phyloP scores from a whole-genome alignment of 2,797 vertebrate genomes.

The Bovichtus diacanthus region DNA sequence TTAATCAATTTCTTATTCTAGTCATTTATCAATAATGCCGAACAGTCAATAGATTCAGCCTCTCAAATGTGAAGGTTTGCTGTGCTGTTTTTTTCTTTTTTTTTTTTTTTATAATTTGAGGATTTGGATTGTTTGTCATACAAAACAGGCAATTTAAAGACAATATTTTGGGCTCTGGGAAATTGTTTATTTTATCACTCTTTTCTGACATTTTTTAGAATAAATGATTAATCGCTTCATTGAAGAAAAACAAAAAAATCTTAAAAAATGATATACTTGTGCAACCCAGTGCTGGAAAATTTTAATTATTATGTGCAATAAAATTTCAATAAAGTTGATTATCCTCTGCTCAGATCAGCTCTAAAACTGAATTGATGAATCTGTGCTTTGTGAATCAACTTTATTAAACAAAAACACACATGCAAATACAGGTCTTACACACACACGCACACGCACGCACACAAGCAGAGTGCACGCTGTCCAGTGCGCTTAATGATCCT shows the following conservation, averaged over 20 bases:
- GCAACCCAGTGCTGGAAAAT: neutral
- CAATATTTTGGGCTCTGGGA: neutral
- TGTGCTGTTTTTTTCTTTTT: neutral
- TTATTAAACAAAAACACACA: neutral
- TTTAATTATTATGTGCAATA: no score
- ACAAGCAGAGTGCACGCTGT: constrained; percentile 14
- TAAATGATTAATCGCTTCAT: neutral
- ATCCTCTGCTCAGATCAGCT: constrained; percentile 4
- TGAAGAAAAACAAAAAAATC: neutral
- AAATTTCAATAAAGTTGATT: neutral
- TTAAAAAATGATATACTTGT: neutral
- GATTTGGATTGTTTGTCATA: neutral
- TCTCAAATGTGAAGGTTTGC: neutral
- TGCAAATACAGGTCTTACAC: neutral
- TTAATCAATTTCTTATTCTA: neutral
- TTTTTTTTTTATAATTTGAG: neutral
- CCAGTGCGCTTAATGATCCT: constrained; percentile 60
- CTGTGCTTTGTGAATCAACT: neutral
- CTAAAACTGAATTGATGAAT: neutral
- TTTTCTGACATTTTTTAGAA: neutral
- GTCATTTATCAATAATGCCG: neutral
- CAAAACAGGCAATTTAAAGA: neutral
- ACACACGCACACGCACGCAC: constrained; percentile 28
- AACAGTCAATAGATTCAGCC: neutral
- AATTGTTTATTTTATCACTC: neutral